phyloP scores from a whole-genome alignment of 2,797 vertebrate species.

The Mionectes olivaceus region DNA sequence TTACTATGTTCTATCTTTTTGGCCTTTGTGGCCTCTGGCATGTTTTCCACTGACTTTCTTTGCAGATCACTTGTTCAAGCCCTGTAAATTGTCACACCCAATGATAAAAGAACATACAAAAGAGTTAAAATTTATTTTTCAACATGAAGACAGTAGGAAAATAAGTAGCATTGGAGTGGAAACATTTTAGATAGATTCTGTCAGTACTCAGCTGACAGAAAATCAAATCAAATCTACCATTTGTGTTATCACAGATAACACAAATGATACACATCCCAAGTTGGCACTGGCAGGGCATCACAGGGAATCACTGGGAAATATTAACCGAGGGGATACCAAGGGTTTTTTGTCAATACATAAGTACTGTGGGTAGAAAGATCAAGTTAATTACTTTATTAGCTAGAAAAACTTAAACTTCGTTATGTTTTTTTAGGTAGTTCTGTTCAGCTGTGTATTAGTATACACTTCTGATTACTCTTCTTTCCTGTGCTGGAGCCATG shows the following conservation, averaged over 20 bases:
- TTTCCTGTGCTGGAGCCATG: neutral
- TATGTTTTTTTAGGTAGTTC: neutral
- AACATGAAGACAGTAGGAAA: neutral
- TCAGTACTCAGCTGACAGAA: neutral
- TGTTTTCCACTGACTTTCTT: neutral
- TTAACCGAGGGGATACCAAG: neutral
- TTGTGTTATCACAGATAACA: neutral
- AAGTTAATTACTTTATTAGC: neutral
- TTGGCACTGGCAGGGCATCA: neutral
- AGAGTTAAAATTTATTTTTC: neutral
- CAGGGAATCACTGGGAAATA: neutral
- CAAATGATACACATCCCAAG: rapidly evolving
- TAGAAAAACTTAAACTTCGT: neutral
- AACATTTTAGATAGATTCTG: neutral
- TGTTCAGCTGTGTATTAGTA: neutral
- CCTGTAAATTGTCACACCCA: neutral
- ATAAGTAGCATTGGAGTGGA: neutral
- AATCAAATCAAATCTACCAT: too few species aligned
- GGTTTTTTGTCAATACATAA: neutral
- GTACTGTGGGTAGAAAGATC: neutral
- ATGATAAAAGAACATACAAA: neutral
- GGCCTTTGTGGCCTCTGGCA: neutral
- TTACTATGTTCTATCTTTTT: neutral
- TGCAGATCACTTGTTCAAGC: neutral
- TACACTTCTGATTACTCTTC: neutral